A percentile compares a stretch with the other conserved stretches of the same genome.
These are phyloP conservation scores for Drosophila sp. DNA, from an alignment of 1,140 invertebrate genomes.

Conservation along the genomic window DNA sequence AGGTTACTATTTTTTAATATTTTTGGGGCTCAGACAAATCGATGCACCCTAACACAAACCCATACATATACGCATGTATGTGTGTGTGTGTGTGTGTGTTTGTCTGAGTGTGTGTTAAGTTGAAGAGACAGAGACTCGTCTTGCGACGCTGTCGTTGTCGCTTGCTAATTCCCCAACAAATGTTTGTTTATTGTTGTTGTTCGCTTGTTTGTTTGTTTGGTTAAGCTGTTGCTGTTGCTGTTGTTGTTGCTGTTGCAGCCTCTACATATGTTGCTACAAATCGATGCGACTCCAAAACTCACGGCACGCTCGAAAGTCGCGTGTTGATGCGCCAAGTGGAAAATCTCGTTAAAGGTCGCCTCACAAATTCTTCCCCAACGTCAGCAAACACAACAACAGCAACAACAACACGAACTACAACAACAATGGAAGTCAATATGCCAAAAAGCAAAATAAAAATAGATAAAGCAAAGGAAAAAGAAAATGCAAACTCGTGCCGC, in stretches of 20 bases:
- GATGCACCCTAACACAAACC: too few species aligned
- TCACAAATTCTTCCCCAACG: slow-evolving; percentile 69
- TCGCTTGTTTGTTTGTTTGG: neutral
- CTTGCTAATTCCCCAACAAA: slow-evolving; percentile 76
- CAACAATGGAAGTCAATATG: slow-evolving; percentile 50
- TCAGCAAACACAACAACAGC: slow-evolving; percentile 22
- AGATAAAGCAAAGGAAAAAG: too few species aligned
- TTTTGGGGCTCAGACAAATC: too few species aligned
- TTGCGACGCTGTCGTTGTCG: slow-evolving; percentile 48
- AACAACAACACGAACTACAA: slow-evolving; percentile 16
- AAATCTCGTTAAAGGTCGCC: slow-evolving; percentile 80
- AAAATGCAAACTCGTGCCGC: slow-evolving; percentile 71
- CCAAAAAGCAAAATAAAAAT: slow-evolving; percentile 43
- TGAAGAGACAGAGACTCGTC: slow-evolving; percentile 26
- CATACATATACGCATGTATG: too few species aligned
- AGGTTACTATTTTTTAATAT: too few species aligned
- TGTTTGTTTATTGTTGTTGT: slow-evolving; percentile 59
- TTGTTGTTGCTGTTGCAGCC: slow-evolving; percentile 48
- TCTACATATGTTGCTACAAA: slow-evolving; percentile 76
- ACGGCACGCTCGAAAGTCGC: slow-evolving; percentile 68
- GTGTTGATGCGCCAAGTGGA: slow-evolving; percentile 77
- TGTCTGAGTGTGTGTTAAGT: slow-evolving; percentile 20
- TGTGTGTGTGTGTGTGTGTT: too few species aligned
- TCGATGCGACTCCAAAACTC: slow-evolving; percentile 48
- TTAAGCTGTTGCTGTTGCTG: neutral